Base-by-base conservation (phyloP, 1,140 invertebrate genomes). In the Panagrolaimus sp. region DNA sequence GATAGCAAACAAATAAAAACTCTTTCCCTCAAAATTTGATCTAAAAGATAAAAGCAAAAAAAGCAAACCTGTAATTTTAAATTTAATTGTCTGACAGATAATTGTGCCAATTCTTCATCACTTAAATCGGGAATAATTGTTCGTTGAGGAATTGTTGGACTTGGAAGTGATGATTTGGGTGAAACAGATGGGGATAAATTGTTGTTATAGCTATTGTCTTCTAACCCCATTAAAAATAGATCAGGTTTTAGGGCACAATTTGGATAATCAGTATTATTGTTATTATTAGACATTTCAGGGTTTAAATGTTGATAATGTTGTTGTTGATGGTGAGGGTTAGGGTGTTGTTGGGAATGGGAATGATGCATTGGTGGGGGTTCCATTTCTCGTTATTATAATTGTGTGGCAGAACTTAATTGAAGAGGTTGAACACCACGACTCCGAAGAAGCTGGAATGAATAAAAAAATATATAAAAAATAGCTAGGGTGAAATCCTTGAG, bases 31-130 rank as follows among this genome's bases (percentile, higher is more conserved):
- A 58, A 12, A 58, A 17, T 21, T 1, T 14, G n/a, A 58, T 12
- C 17, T 21, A 58, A 26, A 58, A 58, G 47, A 4, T 48, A 55
- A 58, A 58, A 2, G 52, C 17, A 58, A 12, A 17, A n/a, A n/a
- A 21, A 17, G 1, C 74, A 72, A 45, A 81, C 94, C 81, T 96
- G 93, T 14, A 98, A 87, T 24, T 90, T 87, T 83, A 96, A 94
- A 85, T 98, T 98, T 1, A 98, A 88, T 79, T 98, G 94, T 9
- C 94, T 88, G 1, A 98, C 94, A 0, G 92, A 90, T 24, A 98
- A 86, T 1, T 89, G 88, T 82, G 94, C 92, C 45, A 98, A 87
- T 73, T 92, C 87, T 26, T 94, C 90, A 83, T 98, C 95, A 80
- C 89, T 65, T n/a, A 71, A 21, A 32, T 62, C 43, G 14, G 58